phyloP scores from a whole-genome alignment of 2,888 invertebrate species.

The Sinopyrophorus schimmeli region DNA sequence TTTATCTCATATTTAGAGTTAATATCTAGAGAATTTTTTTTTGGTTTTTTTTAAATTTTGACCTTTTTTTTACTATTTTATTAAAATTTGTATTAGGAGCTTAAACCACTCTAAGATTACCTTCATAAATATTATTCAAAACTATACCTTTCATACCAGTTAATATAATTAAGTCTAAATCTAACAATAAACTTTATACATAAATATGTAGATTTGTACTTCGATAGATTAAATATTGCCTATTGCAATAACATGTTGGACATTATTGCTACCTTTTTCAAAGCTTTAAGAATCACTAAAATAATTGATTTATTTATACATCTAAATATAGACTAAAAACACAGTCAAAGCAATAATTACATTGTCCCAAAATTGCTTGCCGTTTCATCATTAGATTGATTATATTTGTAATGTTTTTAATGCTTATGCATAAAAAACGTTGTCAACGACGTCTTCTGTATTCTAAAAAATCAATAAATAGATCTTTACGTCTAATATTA shows the following conservation, averaged over 20 bases:
- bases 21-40: conserved; percentile 13
- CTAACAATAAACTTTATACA: conserved; percentile 14
- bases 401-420: no score
- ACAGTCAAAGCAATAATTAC: background rate
- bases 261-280: conserved; percentile 8
- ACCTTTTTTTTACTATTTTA: conserved; percentile 28
- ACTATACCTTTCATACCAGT: conserved; percentile 24
- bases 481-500: no score
- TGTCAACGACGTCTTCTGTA: background rate
- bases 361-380: background rate
- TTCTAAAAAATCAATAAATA: no score
- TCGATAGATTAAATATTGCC: conserved; percentile 12
- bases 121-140: conserved; percentile 23
- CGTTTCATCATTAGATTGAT: no score
- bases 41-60: conserved; percentile 18
- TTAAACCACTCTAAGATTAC: conserved; percentile 27
- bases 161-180: conserved; percentile 13
- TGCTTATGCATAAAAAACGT: no score
- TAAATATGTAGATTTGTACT: conserved; percentile 16
- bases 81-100: conserved; percentile 22
- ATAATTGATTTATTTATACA: conserved; percentile 2
- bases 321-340: conserved; percentile 11
- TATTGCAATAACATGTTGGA: background rate
- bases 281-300: conserved; percentile 1
- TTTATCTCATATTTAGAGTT: conserved; percentile 12